Conservation (phyloP, 2,113 vertebrate species). For the Pachyramphus minor region DNA sequence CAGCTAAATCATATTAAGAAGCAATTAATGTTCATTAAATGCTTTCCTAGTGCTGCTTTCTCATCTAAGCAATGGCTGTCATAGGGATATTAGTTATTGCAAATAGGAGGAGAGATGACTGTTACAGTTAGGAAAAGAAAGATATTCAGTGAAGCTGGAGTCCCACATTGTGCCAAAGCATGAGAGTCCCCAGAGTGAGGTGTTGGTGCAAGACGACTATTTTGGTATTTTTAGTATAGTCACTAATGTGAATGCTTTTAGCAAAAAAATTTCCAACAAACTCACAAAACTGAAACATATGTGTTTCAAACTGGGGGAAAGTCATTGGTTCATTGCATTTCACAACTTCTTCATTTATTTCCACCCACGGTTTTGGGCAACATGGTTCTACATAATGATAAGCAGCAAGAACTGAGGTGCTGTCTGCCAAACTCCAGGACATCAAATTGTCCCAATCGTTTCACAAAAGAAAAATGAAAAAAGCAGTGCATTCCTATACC, state of each 20-base stretch:
- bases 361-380: neutral
- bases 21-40: constrained; percentile 58
- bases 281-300: neutral
- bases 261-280: neutral
- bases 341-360: neutral
- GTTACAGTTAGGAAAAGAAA: neutral
- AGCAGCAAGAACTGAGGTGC: neutral
- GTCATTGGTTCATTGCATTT: neutral
- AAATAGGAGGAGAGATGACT: neutral
- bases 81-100: neutral
- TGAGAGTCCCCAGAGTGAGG: neutral
- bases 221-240: neutral
- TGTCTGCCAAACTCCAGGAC: neutral
- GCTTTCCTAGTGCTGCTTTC: constrained; percentile 24
- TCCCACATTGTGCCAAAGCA: neutral
- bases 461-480: neutral
- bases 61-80: constrained; percentile 25
- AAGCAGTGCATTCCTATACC: neutral
- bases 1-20: constrained; percentile 57
- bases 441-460: neutral
- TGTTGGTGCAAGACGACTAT: neutral
- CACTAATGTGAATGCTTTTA: neutral
- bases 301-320: neutral
- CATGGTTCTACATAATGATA: neutral
- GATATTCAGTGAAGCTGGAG: neutral